Conservation (phyloP, 92 coral and sea anemone genomes). For the Parazoanthus atlanticus region DNA sequence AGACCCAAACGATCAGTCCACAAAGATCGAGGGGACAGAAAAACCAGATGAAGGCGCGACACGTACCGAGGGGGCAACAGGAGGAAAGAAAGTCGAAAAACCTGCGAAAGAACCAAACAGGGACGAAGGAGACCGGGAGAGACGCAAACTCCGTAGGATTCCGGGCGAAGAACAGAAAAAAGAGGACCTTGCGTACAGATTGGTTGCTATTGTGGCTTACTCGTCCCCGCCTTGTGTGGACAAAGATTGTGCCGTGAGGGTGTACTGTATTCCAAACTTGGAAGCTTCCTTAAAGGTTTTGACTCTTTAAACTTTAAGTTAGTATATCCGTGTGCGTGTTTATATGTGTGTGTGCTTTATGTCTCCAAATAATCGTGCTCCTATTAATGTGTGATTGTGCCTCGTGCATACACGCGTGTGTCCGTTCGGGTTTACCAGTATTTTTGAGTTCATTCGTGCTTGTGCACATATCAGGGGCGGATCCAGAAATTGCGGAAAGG, state of each 20-base stretch:
- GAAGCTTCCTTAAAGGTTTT: conserved; percentile 12
- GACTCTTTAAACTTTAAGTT: not conserved
- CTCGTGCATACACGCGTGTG: no score
- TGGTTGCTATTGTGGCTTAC: conserved; percentile 9
- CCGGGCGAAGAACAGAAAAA: not conserved
- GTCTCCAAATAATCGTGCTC: no score
- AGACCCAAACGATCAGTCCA: not conserved
- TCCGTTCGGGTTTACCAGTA: no score
- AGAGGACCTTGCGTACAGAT: not conserved
- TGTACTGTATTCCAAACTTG: conserved; percentile 23
- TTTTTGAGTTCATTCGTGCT: no score
- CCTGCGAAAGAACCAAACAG: not conserved
- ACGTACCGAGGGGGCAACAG: not conserved
- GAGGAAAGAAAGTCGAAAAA: not conserved
- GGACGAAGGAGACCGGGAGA: not conserved
- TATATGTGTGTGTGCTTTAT: not conserved
- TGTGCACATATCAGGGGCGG: no score
- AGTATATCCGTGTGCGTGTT: not conserved
- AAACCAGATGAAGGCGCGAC: not conserved
- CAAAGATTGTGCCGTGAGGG: conserved; percentile 17
- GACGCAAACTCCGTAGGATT: not conserved
- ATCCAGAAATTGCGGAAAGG: no score
- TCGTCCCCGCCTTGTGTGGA: conserved; percentile 22
- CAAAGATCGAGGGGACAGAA: not conserved
- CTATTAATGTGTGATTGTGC: no score